Evolutionary conservation across 1,140 invertebrate species (phyloP), one percentile per base, ranked within the genome.

Genomic region (Cyphomyrmex costatus): DNA sequence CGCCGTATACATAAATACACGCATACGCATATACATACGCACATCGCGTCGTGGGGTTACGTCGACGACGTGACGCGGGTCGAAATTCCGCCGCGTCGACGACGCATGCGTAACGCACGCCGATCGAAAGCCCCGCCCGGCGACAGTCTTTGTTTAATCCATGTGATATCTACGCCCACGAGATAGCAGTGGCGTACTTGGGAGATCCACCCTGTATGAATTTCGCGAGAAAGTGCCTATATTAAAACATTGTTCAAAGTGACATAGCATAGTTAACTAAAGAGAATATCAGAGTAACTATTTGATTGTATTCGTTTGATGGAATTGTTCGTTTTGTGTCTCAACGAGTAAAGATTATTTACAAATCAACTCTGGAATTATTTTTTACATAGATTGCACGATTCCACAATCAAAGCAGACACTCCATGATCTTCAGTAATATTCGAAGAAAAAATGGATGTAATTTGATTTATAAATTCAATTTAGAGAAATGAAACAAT

Each of bases 41-140:
- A 10, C 14, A 33, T 53, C 76, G 74, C 73, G 53, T 42, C 73
- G 16, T 8, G n/a, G 68, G 42, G 84, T 80, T 80, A 79, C 88
- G 63, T 65, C 36, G 89, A 92, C 89, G 86, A 92, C 89, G 86
- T 91, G 91, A 89, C 89, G 68, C 82, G 86, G 89, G 85, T 92
- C 86, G 90, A 92, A 91, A 92, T 89, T 92, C 36, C 84, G 49
- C 63, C 53, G 30, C 8, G n/a, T 0, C 14, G 87, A 14, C 14
- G 42, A 24, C 92, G 93, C 91, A 86, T 88, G 92, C 93, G 93
- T 63, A 76, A 65, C 42, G 85, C 63, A 77, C 80, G 79, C 68
- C 89, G 89, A 85, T 91, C 92, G 91, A 95, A 94, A 94, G 94
- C 94, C 92, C 94, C 94, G 94, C 94, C 94, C 93, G 91, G 87